A percentile compares a stretch with the other conserved stretches of the same genome.
phyloP scores from a whole-genome alignment of 2,113 vertebrate genomes.

The Onychorhynchus coronatus region DNA sequence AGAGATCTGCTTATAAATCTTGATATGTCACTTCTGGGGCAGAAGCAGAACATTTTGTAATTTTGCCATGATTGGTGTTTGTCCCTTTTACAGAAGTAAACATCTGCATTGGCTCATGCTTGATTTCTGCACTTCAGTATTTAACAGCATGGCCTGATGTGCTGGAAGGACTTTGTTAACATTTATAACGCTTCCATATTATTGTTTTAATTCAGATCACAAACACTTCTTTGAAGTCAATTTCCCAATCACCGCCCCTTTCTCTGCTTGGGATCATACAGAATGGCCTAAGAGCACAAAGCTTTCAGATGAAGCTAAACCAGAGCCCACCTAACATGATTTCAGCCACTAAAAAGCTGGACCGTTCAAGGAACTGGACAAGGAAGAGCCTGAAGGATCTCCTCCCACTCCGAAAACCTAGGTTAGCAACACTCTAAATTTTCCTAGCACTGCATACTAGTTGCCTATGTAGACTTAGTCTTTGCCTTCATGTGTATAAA shows the following conservation, averaged over 20 bases:
- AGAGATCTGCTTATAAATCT: neutral
- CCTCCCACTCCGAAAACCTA: neutral
- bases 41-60: neutral
- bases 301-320: neutral
- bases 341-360: neutral
- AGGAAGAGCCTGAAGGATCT: neutral
- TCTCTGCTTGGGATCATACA: neutral
- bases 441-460: neutral
- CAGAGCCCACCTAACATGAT: neutral
- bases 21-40: neutral
- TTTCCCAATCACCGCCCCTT: neutral
- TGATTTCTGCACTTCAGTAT: neutral
- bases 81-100: neutral
- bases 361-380: neutral
- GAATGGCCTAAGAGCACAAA: neutral
- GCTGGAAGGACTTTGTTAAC: neutral
- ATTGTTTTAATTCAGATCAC: neutral
- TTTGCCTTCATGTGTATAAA: neutral
- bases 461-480: neutral
- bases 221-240: neutral
- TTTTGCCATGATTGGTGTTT: neutral
- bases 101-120: fast-evolving
- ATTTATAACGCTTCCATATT: neutral
- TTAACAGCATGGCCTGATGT: neutral
- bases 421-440: neutral